A percentile compares a stretch with the other conserved stretches of the same genome.
Conservation (phyloP, 2,113 vertebrate species). For the Taxidea taxus region DNA sequence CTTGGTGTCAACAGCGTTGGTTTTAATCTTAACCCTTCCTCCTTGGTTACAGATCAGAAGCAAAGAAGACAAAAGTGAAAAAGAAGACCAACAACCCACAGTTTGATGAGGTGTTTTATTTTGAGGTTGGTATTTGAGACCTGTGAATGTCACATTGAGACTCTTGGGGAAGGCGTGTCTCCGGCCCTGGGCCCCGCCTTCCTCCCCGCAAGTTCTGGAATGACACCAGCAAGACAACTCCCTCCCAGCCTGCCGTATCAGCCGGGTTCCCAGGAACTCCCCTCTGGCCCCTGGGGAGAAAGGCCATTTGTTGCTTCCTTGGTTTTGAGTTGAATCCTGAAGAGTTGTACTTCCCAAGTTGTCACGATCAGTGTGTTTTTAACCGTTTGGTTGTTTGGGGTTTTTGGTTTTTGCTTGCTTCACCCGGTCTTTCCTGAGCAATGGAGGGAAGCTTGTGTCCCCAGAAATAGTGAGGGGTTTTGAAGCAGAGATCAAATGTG, state of each 20-base stretch:
- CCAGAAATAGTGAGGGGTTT: conserved; percentile 35
- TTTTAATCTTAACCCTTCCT: conserved; percentile 12
- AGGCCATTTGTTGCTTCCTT: neutral
- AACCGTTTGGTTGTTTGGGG: neutral
- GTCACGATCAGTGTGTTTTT: neutral
- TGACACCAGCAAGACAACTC: fast-evolving
- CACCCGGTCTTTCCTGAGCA: conserved; percentile 50
- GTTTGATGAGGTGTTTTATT: conserved; percentile 98
- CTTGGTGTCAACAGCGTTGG: neutral
- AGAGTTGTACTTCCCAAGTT: neutral
- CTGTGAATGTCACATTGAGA: conserved; percentile 35
- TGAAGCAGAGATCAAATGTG: conserved; percentile 42
- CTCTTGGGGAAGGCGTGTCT: conserved; percentile 35
- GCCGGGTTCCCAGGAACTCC: conserved; percentile 3
- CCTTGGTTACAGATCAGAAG: conserved; percentile 89
- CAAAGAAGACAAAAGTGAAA: conserved; percentile 98
- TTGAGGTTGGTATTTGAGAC: conserved; percentile 89
- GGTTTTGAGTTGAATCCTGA: neutral
- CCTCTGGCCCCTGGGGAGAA: neutral
- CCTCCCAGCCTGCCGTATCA: neutral
- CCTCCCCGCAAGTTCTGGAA: conserved; percentile 30
- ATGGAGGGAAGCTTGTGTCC: conserved; percentile 59
- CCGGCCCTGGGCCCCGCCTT: conserved; percentile 15
- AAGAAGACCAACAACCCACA: conserved; percentile 99
- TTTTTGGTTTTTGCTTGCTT: neutral